phyloP scores from a whole-genome alignment of 1,140 invertebrate genomes.

The Cotesia vestalis region DNA sequence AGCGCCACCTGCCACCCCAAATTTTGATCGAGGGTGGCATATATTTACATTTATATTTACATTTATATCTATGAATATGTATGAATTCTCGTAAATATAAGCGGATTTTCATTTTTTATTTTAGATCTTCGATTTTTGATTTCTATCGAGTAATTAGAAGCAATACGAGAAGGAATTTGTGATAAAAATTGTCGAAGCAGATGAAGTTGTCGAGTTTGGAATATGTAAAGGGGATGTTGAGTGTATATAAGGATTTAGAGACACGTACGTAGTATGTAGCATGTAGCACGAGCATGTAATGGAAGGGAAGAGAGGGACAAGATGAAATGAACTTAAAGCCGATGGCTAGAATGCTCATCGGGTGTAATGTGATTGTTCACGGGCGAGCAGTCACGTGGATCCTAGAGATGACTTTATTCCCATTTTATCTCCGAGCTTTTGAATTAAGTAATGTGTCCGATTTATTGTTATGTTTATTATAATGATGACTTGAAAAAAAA shows the following conservation, averaged over 20 bases:
- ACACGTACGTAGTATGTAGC: constrained; percentile 25
- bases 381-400: constrained; percentile 50
- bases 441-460: too few relatives aligned
- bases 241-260: constrained; percentile 60
- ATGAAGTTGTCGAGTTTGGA: constrained; percentile 12
- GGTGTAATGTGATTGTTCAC: constrained; percentile 67
- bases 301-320: constrained; percentile 5
- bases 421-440: constrained; percentile 18
- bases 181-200: constrained; percentile 2
- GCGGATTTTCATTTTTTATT: too few relatives aligned
- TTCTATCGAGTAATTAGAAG: too few relatives aligned
- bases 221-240: constrained; percentile 42
- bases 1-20: constrained; percentile 65
- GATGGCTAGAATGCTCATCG: constrained; percentile 43
- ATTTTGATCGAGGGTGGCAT: constrained; percentile 26
- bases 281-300: background rate
- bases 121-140: too few relatives aligned
- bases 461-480: too few relatives aligned
- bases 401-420: constrained; percentile 61
- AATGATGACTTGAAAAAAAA: too few relatives aligned
- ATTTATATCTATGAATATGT: background rate
- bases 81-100: background rate
- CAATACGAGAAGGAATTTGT: background rate
- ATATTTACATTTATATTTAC: background rate
- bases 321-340: constrained; percentile 44